These are phyloP conservation scores for Caenorhabditis plicata DNA, from an alignment of 2,888 invertebrate genomes.

Conservation along the genomic window DNA sequence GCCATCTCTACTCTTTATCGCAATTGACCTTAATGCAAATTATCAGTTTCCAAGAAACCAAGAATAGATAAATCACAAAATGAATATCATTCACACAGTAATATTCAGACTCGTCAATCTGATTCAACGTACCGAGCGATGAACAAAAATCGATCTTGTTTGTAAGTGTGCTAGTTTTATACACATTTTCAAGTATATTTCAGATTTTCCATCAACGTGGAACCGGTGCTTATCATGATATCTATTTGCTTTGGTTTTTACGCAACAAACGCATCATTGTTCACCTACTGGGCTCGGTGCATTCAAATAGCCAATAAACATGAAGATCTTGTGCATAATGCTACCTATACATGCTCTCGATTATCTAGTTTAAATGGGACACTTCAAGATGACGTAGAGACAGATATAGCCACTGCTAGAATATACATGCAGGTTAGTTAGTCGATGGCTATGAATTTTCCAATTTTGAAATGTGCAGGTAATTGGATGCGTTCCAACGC, in stretches of 20 bases:
- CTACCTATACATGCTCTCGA: conserved; percentile 43
- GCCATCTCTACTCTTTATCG: too few species aligned
- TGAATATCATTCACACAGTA: too few species aligned
- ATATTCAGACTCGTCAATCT: too few species aligned
- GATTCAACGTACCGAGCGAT: too few species aligned
- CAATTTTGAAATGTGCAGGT: conserved; percentile 30
- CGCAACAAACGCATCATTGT: conserved; percentile 34
- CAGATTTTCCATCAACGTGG: conserved; percentile 41
- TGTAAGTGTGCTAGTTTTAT: not conserved
- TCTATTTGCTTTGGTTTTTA: conserved; percentile 31
- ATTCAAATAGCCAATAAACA: conserved; percentile 36
- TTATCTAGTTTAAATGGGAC: conserved; percentile 47
- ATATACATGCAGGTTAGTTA: conserved; percentile 54
- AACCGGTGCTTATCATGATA: conserved; percentile 38
- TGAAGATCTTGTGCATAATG: conserved; percentile 32
- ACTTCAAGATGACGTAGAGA: conserved; percentile 53
- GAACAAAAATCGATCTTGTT: not conserved
- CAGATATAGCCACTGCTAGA: conserved; percentile 52
- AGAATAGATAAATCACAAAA: too few species aligned
- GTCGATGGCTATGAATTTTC: not conserved
- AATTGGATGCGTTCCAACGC: conserved; percentile 40
- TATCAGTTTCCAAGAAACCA: too few species aligned
- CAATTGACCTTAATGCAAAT: too few species aligned
- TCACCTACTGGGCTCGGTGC: conserved; percentile 55
- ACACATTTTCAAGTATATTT: not conserved